phyloP scores from a whole-genome alignment of 1,140 invertebrate species.

The Drosophila tani region DNA sequence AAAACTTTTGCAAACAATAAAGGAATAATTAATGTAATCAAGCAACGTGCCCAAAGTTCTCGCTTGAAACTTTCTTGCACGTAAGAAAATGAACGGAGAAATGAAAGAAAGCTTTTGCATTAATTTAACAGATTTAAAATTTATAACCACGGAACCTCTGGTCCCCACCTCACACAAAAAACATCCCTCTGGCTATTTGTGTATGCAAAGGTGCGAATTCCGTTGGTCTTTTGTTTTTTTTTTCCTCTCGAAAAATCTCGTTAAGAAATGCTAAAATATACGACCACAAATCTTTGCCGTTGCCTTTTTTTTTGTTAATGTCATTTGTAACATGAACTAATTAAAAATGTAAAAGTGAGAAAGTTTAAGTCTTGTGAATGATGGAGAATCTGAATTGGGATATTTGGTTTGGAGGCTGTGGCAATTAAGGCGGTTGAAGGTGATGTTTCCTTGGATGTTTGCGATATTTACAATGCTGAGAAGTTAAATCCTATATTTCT shows the following conservation, averaged over 20 bases:
- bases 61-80: constrained; percentile 55
- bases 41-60: constrained; percentile 62
- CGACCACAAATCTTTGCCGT: constrained; percentile 69
- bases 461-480: too few relatives aligned
- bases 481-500: too few relatives aligned
- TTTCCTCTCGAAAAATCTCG: constrained; percentile 56
- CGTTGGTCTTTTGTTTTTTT: constrained; percentile 54
- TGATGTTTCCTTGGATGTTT: background rate
- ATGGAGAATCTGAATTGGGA: background rate
- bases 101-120: constrained; percentile 68
- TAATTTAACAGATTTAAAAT: constrained; percentile 84
- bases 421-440: background rate
- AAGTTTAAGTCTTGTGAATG: constrained; percentile 9
- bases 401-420: too few relatives aligned
- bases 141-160: constrained; percentile 72
- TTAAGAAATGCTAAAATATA: constrained; percentile 82
- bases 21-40: constrained; percentile 84
- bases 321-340: constrained; percentile 80
- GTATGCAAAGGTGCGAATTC: constrained; percentile 81
- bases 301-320: constrained; percentile 66
- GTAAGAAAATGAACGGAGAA: constrained; percentile 45
- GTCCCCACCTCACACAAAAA: background rate
- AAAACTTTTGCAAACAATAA: constrained; percentile 73
- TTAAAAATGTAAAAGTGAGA: constrained; percentile 70
- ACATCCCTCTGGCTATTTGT: constrained; percentile 53